Evolutionary conservation across 2,888 invertebrate genomes (phyloP), one percentile per base, ranked within the genome.

Genomic region (Orchesella flavescens): DNA sequence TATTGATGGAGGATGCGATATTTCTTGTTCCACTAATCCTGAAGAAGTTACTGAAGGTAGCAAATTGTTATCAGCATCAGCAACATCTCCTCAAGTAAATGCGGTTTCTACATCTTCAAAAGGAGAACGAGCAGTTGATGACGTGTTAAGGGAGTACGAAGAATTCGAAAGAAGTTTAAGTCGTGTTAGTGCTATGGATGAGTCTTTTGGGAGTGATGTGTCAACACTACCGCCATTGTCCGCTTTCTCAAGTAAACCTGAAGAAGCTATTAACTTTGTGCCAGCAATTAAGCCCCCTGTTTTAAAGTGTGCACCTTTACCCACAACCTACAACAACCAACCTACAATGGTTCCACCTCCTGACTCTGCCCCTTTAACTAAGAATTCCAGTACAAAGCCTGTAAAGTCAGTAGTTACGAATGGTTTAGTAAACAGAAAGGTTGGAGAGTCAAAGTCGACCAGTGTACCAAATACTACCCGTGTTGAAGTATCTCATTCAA

Each of bases 111-210:
- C 34, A 34, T 19, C 17, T 57, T 23, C 59, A 19, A 34, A 19
- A 17, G 7, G 19, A 44, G 71, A 71, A n/a, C 63, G 66, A 57
- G 78, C 53, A 44, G 46, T 86, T n/a, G 84, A 86, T 19, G 83
- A 85, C 49, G 81, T 86, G 43, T 59, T 86, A 9, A 66, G 65
- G 24, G 84, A 86, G 49, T 85, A 85, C 49, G 85, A 83, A 53
- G 83, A 86, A 59, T 72, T 86, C 0, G 86, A 86, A 59, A 24
- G 76, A 66, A 77, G 73, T 68, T 21, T 84, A 46, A 76, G 76
- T 44, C 71, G 59, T 44, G 75, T 76, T 24, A 82, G 82, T 63
- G 43, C n/a, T 1, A 15, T 82, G 19, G 76, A 82, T 19, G 82
- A 82, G 15, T 82, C 75, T 1, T 76, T 82, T 65, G 17, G 65